Percentiles rank a stretch among this genome's conserved stretches.
Evolutionary conservation across 37 sponge, comb jelly and placozoan species (phyloP).

Genomic region (Petrosia ficiformis): DNA sequence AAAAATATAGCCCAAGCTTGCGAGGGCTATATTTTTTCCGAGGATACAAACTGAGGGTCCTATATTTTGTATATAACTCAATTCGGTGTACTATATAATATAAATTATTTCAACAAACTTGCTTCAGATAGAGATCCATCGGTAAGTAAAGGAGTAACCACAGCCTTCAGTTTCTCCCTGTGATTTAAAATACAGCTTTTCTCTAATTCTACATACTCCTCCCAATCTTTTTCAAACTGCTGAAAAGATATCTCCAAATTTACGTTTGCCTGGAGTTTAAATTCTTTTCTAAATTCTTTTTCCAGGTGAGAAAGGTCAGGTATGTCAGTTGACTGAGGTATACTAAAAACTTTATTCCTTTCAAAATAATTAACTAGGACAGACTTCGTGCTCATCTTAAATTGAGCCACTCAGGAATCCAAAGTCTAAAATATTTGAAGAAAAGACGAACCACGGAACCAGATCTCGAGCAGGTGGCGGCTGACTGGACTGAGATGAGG

Average conservation of each 20-base stretch:
- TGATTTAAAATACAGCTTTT: neutral
- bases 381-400: neutral
- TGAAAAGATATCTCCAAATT: constrained; percentile 25
- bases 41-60: too few relatives aligned
- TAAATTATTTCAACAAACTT: too few relatives aligned
- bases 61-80: too few relatives aligned
- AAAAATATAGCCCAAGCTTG: too few relatives aligned
- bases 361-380: constrained; percentile 8
- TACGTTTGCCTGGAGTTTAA: constrained; percentile 22
- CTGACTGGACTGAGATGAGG: neutral
- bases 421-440: too few relatives aligned
- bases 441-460: too few relatives aligned
- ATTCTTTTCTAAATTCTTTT: constrained; percentile 14
- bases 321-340: neutral
- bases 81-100: too few relatives aligned
- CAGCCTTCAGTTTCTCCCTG: constrained; percentile 40
- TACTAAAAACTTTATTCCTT: constrained; percentile 14
- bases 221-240: constrained; percentile 39
- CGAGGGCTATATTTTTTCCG: too few relatives aligned
- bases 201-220: constrained; percentile 43
- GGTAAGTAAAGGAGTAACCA: constrained; percentile 21
- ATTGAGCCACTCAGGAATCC: too few relatives aligned
- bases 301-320: neutral
- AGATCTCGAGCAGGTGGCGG: too few relatives aligned
- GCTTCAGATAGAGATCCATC: too few relatives aligned